phyloP scores from a whole-genome alignment of 2,888 invertebrate genomes.

The Hypsopygia costalis region DNA sequence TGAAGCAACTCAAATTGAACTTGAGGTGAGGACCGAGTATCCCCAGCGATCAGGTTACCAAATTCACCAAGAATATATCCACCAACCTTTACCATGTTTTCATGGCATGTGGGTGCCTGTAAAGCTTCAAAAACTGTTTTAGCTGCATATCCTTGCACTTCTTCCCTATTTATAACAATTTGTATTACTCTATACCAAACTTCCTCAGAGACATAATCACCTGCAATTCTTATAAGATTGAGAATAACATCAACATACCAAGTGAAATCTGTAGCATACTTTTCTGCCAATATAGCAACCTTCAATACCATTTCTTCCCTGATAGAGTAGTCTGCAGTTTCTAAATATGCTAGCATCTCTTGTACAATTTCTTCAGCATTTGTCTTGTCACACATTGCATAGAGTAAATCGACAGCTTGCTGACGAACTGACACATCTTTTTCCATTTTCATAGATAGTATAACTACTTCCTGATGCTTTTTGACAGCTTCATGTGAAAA shows the following conservation, averaged over 20 bases:
- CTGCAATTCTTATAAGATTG: slow-evolving; percentile 99
- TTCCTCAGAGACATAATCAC: slow-evolving; percentile 99
- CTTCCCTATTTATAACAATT: slow-evolving; percentile 99
- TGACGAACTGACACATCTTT: slow-evolving; percentile 99
- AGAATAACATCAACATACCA: slow-evolving; percentile 99
- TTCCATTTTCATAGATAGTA: slow-evolving; percentile 99
- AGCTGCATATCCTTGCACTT: slow-evolving; percentile 99
- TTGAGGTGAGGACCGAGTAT: slow-evolving; percentile 96
- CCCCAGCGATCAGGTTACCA: slow-evolving; percentile 99
- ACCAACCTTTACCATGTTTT: slow-evolving; percentile 99
- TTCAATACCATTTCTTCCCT: slow-evolving; percentile 99
- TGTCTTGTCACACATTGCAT: slow-evolving; percentile 99
- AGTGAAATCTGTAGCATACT: slow-evolving; percentile 99
- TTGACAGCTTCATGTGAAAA: slow-evolving; percentile 99
- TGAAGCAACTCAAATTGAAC: slow-evolving; percentile 99
- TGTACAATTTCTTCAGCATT: slow-evolving; percentile 99
- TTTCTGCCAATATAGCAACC: slow-evolving; percentile 99
- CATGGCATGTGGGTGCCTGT: slow-evolving; percentile 99
- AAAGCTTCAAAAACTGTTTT: slow-evolving; percentile 99
- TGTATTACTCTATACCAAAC: slow-evolving; percentile 99
- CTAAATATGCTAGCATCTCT: slow-evolving; percentile 99
- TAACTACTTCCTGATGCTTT: slow-evolving; percentile 99
- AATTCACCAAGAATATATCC: slow-evolving; percentile 99
- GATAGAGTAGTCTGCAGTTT: slow-evolving; percentile 99
- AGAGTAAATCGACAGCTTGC: slow-evolving; percentile 97